These are phyloP conservation scores for Eubucco bourcierii DNA, from an alignment of 2,113 vertebrate species.

Conservation along the genomic window DNA sequence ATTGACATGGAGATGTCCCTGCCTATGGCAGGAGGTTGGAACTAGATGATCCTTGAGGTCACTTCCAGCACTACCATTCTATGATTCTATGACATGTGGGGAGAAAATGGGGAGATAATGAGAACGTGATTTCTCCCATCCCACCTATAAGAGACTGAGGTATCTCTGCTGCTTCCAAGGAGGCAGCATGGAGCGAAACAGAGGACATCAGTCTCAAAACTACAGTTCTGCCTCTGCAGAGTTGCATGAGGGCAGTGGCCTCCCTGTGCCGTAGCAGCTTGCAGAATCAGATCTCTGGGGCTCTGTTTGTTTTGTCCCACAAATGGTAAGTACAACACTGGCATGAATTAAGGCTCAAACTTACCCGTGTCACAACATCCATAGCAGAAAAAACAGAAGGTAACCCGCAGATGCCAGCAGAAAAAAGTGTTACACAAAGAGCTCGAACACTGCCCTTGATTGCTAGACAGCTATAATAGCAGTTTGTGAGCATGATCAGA, in stretches of 20 bases:
- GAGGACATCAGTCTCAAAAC: fast-evolving
- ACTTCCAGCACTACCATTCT: no score
- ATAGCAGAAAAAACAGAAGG: background rate
- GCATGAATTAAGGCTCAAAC: background rate
- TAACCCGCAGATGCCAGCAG: fast-evolving
- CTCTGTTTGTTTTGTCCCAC: fast-evolving
- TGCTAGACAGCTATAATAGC: background rate
- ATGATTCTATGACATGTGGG: no score
- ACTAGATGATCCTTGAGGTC: no score
- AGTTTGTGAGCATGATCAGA: background rate
- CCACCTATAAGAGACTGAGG: background rate
- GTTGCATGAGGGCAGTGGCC: background rate
- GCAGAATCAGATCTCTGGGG: fast-evolving
- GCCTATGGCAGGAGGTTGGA: no score
- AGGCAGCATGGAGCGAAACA: background rate
- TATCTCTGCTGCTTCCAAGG: background rate
- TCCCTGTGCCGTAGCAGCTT: fast-evolving
- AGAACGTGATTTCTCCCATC: background rate
- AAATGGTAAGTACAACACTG: fast-evolving
- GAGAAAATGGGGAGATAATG: background rate
- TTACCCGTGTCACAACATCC: background rate
- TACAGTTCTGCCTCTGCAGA: background rate
- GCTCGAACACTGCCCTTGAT: background rate
- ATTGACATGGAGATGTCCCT: no score
- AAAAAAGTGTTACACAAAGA: background rate